phyloP scores from a whole-genome alignment of 2,113 vertebrate species.

The Philantomba maxwellii region DNA sequence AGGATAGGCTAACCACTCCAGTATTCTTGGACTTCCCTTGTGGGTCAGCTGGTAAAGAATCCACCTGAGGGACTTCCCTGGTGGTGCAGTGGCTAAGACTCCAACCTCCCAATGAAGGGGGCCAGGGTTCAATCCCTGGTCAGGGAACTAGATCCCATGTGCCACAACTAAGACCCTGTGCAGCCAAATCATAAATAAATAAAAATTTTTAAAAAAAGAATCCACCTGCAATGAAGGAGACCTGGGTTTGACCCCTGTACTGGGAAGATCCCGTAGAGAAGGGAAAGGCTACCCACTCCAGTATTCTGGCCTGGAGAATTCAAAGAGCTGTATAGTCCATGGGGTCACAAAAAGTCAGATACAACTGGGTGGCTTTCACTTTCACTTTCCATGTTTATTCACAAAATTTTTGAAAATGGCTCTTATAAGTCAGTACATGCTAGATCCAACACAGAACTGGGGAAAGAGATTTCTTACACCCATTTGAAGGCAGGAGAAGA shows the following conservation, averaged over 20 bases:
- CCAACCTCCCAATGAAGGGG: not conserved
- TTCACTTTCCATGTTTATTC: not conserved
- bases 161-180: not conserved
- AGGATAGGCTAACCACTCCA: not conserved
- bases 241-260: not conserved
- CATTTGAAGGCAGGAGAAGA: not conserved
- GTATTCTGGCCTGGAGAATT: not conserved
- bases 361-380: not conserved
- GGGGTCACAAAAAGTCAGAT: not conserved
- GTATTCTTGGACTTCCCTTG: not conserved
- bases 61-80: not conserved
- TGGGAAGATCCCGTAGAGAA: not conserved
- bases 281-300: not conserved
- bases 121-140: not conserved
- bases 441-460: not conserved
- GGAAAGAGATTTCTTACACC: not conserved
- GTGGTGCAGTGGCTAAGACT: not conserved
- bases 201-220: not conserved
- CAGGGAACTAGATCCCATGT: not conserved
- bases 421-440: not conserved
- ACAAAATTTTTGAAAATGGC: not conserved
- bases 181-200: not conserved
- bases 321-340: not conserved
- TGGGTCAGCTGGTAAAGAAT: not conserved
- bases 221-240: not conserved